These are phyloP conservation scores for Seira musarum DNA, from an alignment of 2,888 invertebrate genomes.

Conservation along the genomic window DNA sequence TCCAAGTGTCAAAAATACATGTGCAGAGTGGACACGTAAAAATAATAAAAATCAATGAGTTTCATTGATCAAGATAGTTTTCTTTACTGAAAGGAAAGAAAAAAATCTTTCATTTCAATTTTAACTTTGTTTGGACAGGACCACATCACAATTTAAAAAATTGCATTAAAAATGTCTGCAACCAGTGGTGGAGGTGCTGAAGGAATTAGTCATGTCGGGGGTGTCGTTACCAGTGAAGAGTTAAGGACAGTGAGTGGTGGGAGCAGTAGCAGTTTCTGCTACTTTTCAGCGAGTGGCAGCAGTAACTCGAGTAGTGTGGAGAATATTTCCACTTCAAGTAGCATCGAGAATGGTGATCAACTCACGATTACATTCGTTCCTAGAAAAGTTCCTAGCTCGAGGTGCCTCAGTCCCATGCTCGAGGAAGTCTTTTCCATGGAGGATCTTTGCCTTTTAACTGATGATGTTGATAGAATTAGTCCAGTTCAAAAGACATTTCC, in stretches of 20 bases:
- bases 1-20: too few species aligned
- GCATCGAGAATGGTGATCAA: constrained; percentile 66
- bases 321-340: constrained; percentile 63
- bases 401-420: constrained; percentile 44
- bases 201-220: neutral
- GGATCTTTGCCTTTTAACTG: constrained; percentile 21
- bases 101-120: too few species aligned
- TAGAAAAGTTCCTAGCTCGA: constrained; percentile 16
- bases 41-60: neutral
- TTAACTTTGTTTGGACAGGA: too few species aligned
- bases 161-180: constrained; percentile 35
- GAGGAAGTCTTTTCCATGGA: constrained; percentile 52
- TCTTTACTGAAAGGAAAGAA: neutral
- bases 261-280: constrained; percentile 61
- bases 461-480: constrained; percentile 28
- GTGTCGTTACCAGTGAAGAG: constrained; percentile 33
- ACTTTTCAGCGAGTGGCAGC: constrained; percentile 52
- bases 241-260: constrained; percentile 20
- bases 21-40: neutral
- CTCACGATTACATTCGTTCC: constrained; percentile 64
- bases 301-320: constrained; percentile 67
- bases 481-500: constrained; percentile 45
- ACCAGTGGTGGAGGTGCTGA: too few species aligned
- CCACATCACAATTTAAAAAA: neutral
- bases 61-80: constrained; percentile 1